Base-by-base conservation (phyloP, 1,140 invertebrate species). In the Caenorhabditis inopinata region DNA sequence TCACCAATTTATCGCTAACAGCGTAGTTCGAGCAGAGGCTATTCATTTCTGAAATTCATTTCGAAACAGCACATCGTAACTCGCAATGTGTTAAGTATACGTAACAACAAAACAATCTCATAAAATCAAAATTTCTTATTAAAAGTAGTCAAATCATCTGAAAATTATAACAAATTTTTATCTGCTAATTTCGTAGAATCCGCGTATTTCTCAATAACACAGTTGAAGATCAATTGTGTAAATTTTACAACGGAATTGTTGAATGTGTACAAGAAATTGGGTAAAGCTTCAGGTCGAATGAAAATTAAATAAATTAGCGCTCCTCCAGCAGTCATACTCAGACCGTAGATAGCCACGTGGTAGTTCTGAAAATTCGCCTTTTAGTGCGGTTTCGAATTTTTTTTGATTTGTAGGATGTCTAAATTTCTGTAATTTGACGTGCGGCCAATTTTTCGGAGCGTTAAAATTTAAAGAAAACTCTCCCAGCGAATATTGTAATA, bases 271-370 rank as follows among this genome's bases (percentile, higher is more conserved):
- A 83, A 74, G 35, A 83, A 25, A 2, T 42, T 21, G 0, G 82
- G 82, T 1, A 83, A 27, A 12, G 11, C 49, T 9, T 76, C 78
- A 4, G 82, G 82, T n/a, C 49, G 78, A 25, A 83, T 75, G 74
- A 83, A 83, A 2, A 82, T 7, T 25, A 83, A 62, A 58, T 83
- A 83, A 47, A 83, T 74, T 5, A 82, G 16, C 16, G 82, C 47
- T 0, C 82, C 82, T 2, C 48, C 45, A 1, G 49, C 74, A 21
- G 76, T 76, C 23, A 83, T 68, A n/a, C 46, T 27, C 1, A 83
- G 32, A 1, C 82, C 80, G 51, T 82, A 82, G 62, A 83, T 53
- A 35, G 82, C 82, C 23, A 83, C 79, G 74, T 74, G 82, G 58
- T 83, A 82, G 74, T 81, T 80, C 80, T 82, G 79, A 25, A 74